These are phyloP conservation scores for Scotopteryx bipunctaria DNA, from an alignment of 2,888 invertebrate genomes.

Conservation along the genomic window DNA sequence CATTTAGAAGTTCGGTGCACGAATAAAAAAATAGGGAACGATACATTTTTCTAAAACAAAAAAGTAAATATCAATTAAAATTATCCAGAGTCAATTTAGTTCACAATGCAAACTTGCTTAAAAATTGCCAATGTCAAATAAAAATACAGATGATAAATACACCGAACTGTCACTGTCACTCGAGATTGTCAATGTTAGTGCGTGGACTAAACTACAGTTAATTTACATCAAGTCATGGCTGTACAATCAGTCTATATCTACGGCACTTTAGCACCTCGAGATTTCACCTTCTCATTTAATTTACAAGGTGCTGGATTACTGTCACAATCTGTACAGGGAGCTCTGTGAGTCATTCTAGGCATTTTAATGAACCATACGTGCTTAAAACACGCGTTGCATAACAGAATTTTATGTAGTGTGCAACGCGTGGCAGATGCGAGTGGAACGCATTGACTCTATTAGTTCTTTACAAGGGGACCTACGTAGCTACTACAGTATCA, in stretches of 20 bases:
- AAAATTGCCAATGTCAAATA: neutral
- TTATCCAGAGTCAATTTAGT: neutral
- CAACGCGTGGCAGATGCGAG: too few relatives aligned
- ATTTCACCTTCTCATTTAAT: conserved; percentile 44
- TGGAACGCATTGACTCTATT: too few relatives aligned
- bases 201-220: conserved; percentile 47
- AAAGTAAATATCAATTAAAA: neutral
- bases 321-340: conserved; percentile 31
- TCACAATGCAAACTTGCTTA: neutral
- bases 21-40: neutral
- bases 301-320: conserved; percentile 30
- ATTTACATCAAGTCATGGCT: conserved; percentile 72
- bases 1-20: conserved; percentile 44
- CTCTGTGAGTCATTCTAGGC: neutral
- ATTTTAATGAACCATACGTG: conserved; percentile 11
- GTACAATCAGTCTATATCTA: conserved; percentile 77
- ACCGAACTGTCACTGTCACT: conserved; percentile 33
- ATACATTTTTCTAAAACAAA: neutral
- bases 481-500: too few relatives aligned
- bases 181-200: conserved; percentile 55
- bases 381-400: too few relatives aligned
- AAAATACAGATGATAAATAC: conserved; percentile 7
- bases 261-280: conserved; percentile 70
- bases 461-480: too few relatives aligned
- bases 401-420: too few relatives aligned